Percentiles rank a stretch among this genome's conserved stretches.
These are phyloP conservation scores for Ctenosaura bakeri DNA, from an alignment of 2,797 vertebrate species.

Conservation along the genomic window DNA sequence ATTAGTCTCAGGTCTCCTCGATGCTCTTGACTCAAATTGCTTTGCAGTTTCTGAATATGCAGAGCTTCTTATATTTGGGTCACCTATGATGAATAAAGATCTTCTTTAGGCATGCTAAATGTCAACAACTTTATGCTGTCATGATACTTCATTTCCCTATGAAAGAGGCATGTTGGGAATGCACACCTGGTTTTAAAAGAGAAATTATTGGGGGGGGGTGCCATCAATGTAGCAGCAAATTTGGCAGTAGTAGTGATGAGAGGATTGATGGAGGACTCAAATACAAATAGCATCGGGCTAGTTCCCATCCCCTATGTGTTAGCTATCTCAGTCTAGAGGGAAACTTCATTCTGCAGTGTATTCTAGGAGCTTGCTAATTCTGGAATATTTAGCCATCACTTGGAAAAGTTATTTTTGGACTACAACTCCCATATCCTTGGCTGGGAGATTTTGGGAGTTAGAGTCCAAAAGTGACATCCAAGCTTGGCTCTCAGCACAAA, in stretches of 20 bases:
- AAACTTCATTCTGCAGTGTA: not conserved
- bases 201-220: not conserved
- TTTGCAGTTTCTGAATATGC: not conserved
- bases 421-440: too few species aligned
- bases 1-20: not conserved
- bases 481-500: conserved; percentile 44
- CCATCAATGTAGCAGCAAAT: not conserved
- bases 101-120: not conserved
- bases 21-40: not conserved
- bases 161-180: not conserved
- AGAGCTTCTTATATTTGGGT: not conserved
- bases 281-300: not conserved
- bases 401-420: too few species aligned
- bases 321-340: not conserved
- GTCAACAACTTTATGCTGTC: too few species aligned
- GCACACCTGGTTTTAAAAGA: not conserved
- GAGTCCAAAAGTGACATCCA: too few species aligned
- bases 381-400: not conserved
- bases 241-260: not conserved
- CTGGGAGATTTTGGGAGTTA: too few species aligned
- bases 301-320: not conserved
- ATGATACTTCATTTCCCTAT: too few species aligned
- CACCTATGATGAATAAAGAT: not conserved
- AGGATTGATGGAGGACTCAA: not conserved
- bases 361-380: not conserved